These are phyloP conservation scores for Crotalus tigris DNA, from an alignment of 2,113 vertebrate species.

Conservation along the genomic window DNA sequence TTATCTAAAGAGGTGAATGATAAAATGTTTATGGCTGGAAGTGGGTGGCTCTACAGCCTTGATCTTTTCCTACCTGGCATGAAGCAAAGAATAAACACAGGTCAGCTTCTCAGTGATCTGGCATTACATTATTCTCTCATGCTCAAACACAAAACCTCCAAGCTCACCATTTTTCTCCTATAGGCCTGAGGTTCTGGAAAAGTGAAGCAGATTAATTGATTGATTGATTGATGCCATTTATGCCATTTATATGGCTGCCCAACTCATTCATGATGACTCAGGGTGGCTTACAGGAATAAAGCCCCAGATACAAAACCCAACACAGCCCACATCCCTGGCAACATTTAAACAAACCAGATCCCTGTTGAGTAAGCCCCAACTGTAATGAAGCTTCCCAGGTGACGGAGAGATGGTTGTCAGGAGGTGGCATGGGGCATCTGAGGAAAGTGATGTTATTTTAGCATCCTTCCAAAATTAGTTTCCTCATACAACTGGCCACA, in stretches of 20 bases:
- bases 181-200: slow-evolving; percentile 3
- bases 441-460: background rate
- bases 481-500: background rate
- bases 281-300: background rate
- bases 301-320: background rate
- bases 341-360: background rate
- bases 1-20: background rate
- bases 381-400: slow-evolving; percentile 16
- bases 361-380: slow-evolving; percentile 8
- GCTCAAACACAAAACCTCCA: slow-evolving; percentile 3
- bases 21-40: background rate
- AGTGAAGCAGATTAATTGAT: background rate
- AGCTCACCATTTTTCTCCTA: slow-evolving; percentile 6
- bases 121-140: slow-evolving; percentile 24
- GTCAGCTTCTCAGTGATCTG: background rate
- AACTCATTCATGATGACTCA: background rate
- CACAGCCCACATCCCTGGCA: background rate
- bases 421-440: background rate
- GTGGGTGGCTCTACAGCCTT: background rate
- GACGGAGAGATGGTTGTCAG: background rate
- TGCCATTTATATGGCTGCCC: background rate
- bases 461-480: background rate
- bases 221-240: background rate
- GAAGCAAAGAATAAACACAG: background rate
- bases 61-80: background rate